Conservation (phyloP, 2,888 invertebrate genomes). For the Syrista parreyssii region DNA sequence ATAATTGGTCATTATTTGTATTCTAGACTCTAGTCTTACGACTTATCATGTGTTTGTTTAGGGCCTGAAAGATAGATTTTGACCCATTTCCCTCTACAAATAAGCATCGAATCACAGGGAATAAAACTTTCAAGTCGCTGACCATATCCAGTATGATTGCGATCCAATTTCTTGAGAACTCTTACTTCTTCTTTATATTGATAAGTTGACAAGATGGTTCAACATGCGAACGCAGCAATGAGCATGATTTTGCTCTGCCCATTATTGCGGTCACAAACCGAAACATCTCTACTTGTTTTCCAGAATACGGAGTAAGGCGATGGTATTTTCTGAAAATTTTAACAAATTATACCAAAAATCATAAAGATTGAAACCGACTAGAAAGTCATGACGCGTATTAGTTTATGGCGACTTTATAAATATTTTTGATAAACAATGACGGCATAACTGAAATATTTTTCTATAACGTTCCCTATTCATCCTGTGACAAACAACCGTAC, state of each 20-base stretch:
- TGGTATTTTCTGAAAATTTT: background rate
- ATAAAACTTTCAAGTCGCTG: background rate
- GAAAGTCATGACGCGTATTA: background rate
- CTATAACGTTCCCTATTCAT: background rate
- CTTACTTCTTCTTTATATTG: background rate
- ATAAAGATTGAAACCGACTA: background rate
- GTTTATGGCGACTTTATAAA: background rate
- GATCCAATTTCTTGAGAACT: background rate
- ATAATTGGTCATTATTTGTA: background rate
- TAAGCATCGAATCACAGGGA: background rate
- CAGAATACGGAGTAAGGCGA: background rate
- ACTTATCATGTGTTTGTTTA: background rate
- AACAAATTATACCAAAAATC: background rate
- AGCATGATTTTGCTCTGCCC: conserved; percentile 59
- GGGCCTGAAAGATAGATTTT: background rate
- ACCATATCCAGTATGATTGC: background rate
- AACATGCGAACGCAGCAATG: conserved; percentile 60
- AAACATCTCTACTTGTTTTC: conserved; percentile 47
- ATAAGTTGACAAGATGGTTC: conserved; percentile 37
- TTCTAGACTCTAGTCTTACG: background rate
- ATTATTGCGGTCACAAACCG: conserved; percentile 68
- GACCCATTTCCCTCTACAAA: background rate
- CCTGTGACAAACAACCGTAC: background rate
- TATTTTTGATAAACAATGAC: background rate
- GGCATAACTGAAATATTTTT: background rate